phyloP scores from a whole-genome alignment of 2,888 invertebrate genomes.

The Pollenia griseotomentosa region DNA sequence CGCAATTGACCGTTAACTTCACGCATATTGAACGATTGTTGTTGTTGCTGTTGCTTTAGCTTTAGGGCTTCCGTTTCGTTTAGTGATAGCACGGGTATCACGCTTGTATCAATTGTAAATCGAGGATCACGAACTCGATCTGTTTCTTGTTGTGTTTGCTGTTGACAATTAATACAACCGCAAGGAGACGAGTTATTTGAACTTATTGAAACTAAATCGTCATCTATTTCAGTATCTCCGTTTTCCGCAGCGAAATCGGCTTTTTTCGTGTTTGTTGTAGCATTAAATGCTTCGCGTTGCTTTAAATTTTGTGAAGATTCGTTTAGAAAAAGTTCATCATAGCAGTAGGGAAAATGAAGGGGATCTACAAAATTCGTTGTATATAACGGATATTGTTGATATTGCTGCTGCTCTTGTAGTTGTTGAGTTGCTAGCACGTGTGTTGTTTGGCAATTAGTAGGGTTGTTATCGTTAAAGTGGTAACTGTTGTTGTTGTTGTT shows the following conservation, averaged over 20 bases:
- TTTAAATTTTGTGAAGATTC: slow-evolving; percentile 15
- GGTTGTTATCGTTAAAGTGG: slow-evolving; percentile 47
- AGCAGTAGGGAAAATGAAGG: slow-evolving; percentile 47
- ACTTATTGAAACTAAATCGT: slow-evolving; percentile 60
- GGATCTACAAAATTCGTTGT: slow-evolving; percentile 45
- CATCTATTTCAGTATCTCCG: slow-evolving; percentile 20
- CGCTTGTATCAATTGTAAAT: slow-evolving; percentile 32
- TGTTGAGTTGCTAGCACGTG: slow-evolving; percentile 50
- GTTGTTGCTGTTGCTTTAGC: slow-evolving; percentile 5
- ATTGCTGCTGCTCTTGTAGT: not conserved
- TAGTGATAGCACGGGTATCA: slow-evolving; percentile 26
- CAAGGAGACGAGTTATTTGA: slow-evolving; percentile 66
- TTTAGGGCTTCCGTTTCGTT: slow-evolving; percentile 38
- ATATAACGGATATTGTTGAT: slow-evolving; percentile 48
- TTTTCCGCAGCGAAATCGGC: not conserved
- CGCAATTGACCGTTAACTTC: slow-evolving; percentile 84
- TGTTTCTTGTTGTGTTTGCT: slow-evolving; percentile 41
- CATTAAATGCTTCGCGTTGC: slow-evolving; percentile 25
- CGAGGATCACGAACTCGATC: slow-evolving; percentile 18
- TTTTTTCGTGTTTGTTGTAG: not conserved
- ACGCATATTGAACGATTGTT: slow-evolving; percentile 81
- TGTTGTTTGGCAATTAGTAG: slow-evolving; percentile 25
- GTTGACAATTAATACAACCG: slow-evolving; percentile 68
- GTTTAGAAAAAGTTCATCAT: slow-evolving; percentile 62
- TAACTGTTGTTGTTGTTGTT: slow-evolving; percentile 39